Base-by-base conservation (phyloP, 2,113 vertebrate genomes). In the Labeo catla region DNA sequence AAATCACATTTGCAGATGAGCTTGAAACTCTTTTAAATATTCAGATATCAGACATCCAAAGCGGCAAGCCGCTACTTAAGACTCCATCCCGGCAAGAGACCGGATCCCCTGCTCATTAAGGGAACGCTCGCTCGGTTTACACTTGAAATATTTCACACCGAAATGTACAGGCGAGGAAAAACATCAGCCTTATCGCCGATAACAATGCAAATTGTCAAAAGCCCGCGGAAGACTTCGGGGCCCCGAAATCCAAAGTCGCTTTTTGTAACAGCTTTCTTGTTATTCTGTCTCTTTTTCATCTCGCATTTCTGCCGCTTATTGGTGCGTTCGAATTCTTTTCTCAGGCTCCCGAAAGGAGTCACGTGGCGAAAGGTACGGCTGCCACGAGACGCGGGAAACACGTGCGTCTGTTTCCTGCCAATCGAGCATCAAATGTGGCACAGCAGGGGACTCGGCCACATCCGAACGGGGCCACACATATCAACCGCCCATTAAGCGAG, bases 1-100 rank as follows among this genome's bases (percentile, higher is more conserved):
- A 94, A 95, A 96, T 96, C 95, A 95, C 94, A 94, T 96, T 95
- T 95, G 93, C 94, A 95, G 95, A 96, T 95, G 95, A 96, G 94
- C 94, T 95, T 94, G 93, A 95, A 94, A 95, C 94, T 94, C 94
- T 92, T 93, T 95, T 95, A 95, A 95, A 95, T 95, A 96, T 96
- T 95, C 94, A 94, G 93, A 94, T 95, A 95, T 94, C 92, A 94
- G 93, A 93, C 93, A 91, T 92, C 91, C 93, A 88, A 92, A 92
- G 90, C 93, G 76, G 92, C 92, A 92, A 92, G 90, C 93, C 91
- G 90, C 89, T 90, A 89, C 90, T 93, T 95, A 95, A 95, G 94
- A 94, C 93, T 91, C 90, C 86, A 94, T 94, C 93, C 93, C 89
- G 90, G 91, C 90, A 85, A 49, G 65, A 87, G 73, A 82, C 59